Evolutionary conservation across 2,797 vertebrate species (phyloP), one percentile per base, ranked within the genome.

Genomic region (Sebastolobus altivelis): DNA sequence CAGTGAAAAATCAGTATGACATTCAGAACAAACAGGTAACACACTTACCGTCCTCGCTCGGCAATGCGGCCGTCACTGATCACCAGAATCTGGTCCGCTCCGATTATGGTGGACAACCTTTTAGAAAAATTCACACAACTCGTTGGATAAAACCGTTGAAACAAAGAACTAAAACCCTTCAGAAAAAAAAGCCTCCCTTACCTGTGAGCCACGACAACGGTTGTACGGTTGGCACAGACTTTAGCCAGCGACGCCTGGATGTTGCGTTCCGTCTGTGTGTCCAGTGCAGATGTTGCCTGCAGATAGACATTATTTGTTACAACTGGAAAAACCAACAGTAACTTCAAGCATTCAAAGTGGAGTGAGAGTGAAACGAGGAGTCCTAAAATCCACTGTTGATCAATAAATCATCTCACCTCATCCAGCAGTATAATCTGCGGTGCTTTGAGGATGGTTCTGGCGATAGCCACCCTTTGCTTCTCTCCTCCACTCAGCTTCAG

Each of bases 401-500:
- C 40, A 16, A 43, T 43, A 43, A 43, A 43, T 0, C 25, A 14
- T 2, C 79, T 93, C 85, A 99, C 98, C 97, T 99, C 98, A 11
- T 99, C 98, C 75, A 99, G 94, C 62, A 99, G 95, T 77, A 99
- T 95, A 88, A 99, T 97, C 92, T 92, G 93, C 0, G 98, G 98
- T 0, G 95, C 96, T 90, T 99, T 99, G 77, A 99, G 97, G 89
- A 99, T 97, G 8, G 98, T 98, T 60, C 98, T 96, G 40, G 98
- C 98, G 0, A 99, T 99, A 81, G 98, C 98, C 0, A 99, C 97
- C 0, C 98, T 96, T 89, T 99, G 98, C 89, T 99, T 99, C 94
- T 99, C 98, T 16, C 98, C 98, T 6, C 98, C 98, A 0, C 98
- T 99, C 88, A 99, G 94, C 95, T 98, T 99, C 90, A 99, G 95